Conservation (phyloP, 2,797 vertebrate species). For the Brachyalestes nurse region DNA sequence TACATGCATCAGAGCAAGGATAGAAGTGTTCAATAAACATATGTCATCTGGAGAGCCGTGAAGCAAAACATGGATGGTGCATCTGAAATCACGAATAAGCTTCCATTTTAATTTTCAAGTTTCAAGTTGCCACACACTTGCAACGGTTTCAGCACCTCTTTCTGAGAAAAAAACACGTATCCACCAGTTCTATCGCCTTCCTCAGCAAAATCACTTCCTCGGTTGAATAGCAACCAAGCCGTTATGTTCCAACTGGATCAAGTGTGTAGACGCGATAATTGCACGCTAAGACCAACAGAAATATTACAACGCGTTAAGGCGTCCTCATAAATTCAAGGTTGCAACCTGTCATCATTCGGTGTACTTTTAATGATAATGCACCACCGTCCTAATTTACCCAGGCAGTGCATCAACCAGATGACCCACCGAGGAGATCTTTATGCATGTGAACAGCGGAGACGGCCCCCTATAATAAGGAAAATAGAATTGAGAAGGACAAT, state of each 20-base stretch:
- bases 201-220: conserved; percentile 39
- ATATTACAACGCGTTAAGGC: conserved; percentile 44
- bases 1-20: conserved; percentile 33
- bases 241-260: conserved; percentile 35
- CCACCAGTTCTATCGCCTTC: conserved; percentile 23
- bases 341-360: conserved; percentile 41
- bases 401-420: conserved; percentile 46
- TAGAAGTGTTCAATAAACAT: conserved; percentile 58
- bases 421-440: conserved; percentile 32
- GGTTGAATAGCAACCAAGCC: conserved; percentile 5
- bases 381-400: conserved; percentile 49
- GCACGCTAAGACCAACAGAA: conserved; percentile 36
- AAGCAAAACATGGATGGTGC: conserved; percentile 34
- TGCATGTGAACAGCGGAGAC: conserved; percentile 27
- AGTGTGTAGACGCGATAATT: conserved; percentile 36
- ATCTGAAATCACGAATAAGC: conserved; percentile 44
- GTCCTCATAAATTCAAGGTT: conserved; percentile 51
- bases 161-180: conserved; percentile 14
- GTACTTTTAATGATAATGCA: conserved; percentile 52
- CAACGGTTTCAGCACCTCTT: background rate
- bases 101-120: conserved; percentile 49
- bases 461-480: conserved; percentile 36
- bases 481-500: conserved; percentile 42
- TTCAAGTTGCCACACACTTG: conserved; percentile 25
- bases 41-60: conserved; percentile 49